A percentile compares a stretch with the other conserved stretches of the same genome.
Conservation (phyloP, 2,888 invertebrate species). For the Anthrax anthrax region DNA sequence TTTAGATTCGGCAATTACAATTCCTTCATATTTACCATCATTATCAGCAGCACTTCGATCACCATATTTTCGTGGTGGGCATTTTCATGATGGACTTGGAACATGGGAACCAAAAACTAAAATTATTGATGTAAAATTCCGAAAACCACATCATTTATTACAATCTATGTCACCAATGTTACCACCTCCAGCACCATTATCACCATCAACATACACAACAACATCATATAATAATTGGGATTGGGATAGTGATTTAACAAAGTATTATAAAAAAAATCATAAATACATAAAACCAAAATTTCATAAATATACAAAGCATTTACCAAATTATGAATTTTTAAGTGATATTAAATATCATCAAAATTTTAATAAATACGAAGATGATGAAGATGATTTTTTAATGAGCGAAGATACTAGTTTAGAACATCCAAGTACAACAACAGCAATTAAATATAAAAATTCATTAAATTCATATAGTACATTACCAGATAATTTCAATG, state of each 20-base stretch:
- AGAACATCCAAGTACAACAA: neutral
- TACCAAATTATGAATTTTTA: neutral
- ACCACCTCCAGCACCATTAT: neutral
- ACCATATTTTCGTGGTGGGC: neutral
- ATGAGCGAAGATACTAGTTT: neutral
- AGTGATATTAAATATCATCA: neutral
- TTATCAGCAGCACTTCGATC: neutral
- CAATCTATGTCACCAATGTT: neutral
- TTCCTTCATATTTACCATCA: neutral
- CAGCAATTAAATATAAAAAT: neutral
- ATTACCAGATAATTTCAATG: neutral
- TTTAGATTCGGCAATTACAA: neutral
- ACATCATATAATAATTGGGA: neutral
- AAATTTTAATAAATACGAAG: conserved; percentile 1
- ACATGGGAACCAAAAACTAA: neutral
- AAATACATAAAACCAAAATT: neutral
- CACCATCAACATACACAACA: neutral
- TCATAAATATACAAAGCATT: neutral
- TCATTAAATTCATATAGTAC: neutral
- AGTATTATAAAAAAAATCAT: neutral
- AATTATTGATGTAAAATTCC: neutral
- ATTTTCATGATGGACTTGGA: neutral
- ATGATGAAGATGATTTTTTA: conserved; percentile 2
- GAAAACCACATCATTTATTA: neutral
- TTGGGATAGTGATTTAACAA: neutral